Conservation (phyloP, 2,797 vertebrate genomes). For the Falco novaeseelandiae region DNA sequence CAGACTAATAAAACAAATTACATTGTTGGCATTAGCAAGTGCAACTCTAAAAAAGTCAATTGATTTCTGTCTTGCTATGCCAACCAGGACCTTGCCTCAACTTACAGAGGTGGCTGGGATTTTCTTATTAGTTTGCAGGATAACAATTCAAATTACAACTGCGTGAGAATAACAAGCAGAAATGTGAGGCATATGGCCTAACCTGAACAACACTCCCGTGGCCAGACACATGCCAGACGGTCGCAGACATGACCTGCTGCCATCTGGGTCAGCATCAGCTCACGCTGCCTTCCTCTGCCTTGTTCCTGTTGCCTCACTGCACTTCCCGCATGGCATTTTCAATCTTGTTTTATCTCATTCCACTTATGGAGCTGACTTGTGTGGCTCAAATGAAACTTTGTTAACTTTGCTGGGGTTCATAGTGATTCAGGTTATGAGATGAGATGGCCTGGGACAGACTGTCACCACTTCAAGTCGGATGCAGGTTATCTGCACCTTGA, state of each 20-base stretch:
- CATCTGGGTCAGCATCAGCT: not conserved
- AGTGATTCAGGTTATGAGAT: not conserved
- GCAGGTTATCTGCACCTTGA: not conserved
- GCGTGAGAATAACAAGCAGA: not conserved
- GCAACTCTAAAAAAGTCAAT: not conserved
- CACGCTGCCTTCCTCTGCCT: not conserved
- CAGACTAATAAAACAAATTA: slow-evolving; percentile 53
- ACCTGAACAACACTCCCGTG: not conserved
- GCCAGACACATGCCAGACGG: not conserved
- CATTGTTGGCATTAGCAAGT: slow-evolving; percentile 11
- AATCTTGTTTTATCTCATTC: not conserved
- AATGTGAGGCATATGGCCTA: not conserved
- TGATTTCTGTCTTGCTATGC: not conserved
- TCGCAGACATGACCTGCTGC: not conserved
- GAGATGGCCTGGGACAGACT: not conserved
- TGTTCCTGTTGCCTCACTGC: not conserved
- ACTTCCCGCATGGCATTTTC: not conserved
- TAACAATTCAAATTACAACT: not conserved
- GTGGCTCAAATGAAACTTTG: not conserved
- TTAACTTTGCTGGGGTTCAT: not conserved
- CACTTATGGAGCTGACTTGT: not conserved
- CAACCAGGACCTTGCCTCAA: not conserved
- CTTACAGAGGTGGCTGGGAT: not conserved
- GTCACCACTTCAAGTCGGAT: not conserved
- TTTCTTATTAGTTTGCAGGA: not conserved